A percentile compares a stretch with the other conserved stretches of the same genome.
phyloP scores from a whole-genome alignment of 2,888 invertebrate species.

The Tipula confusa region DNA sequence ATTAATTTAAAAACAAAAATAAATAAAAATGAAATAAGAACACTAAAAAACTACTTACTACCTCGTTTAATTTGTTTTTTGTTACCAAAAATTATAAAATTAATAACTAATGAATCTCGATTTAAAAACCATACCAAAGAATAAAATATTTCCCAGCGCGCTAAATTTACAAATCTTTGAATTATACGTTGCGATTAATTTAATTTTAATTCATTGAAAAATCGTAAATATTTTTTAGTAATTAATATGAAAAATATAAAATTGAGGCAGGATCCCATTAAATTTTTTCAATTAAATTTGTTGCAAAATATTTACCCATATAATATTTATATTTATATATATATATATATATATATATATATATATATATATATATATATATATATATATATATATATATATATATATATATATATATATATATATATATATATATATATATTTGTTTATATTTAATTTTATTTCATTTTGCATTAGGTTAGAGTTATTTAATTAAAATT shows the following conservation, averaged over 20 bases:
- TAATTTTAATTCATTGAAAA: not conserved
- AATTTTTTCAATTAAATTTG: not conserved
- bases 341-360: too few relatives aligned
- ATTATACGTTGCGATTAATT: not conserved
- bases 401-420: too few relatives aligned
- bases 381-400: too few relatives aligned
- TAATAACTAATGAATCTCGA: not conserved
- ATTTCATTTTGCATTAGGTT: not conserved
- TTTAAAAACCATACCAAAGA: not conserved
- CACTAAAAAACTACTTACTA: conserved; percentile 16
- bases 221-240: conserved; percentile 14
- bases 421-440: too few relatives aligned
- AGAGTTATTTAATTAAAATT: not conserved
- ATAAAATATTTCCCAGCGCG: not conserved
- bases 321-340: too few relatives aligned
- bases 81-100: not conserved
- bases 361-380: too few relatives aligned
- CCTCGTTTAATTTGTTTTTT: conserved; percentile 14
- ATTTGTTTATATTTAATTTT: not conserved
- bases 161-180: not conserved
- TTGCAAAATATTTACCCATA: not conserved
- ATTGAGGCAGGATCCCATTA: not conserved
- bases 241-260: not conserved
- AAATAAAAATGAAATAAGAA: not conserved
- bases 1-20: not conserved